Base-by-base conservation (phyloP, 2,797 vertebrate genomes). In the Cossypha heuglini region DNA sequence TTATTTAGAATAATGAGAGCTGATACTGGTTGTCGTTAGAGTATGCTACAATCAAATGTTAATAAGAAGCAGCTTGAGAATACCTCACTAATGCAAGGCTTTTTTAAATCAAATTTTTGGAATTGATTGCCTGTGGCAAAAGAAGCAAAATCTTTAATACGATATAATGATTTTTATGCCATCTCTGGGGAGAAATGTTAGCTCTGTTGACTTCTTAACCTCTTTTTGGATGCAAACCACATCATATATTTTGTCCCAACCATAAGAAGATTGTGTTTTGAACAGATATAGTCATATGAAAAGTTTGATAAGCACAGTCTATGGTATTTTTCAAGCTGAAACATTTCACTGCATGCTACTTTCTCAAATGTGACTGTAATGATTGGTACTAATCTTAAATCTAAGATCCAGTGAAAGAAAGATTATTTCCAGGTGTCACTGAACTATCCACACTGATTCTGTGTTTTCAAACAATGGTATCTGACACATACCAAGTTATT, bases 61-160 rank as follows among this genome's bases (percentile, higher is more conserved):
- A 93, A 95, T 66, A 88, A 96, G 93, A 93, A 95, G 73, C 82
- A 92, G 78, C 84, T 81, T 86, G 94, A 97, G 94, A 96, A 94
- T 90, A 91, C 63, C 74, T 62, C 74, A 86, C 72, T 92, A 94
- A 95, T 88, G 82, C 66, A 86, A 43, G 63, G 54, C 42, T 95
- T 92, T 97, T 97, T 97, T 97, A 71, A 96, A 97, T 97, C 93
- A 96, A 96, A 95, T 96, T 81, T 93, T 93, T 94, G 46, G 52
- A 94, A 97, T 91, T 74, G 87, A 96, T 96, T 95, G 77, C 92
- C 83, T 93, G 62, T 93, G 72, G 71, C 93, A 90, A 89, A 84
- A 85, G 72, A 81, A 94, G 90, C 71, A 88, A 75, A 93, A 90
- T 86, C 88, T 89, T 87, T 94, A 85, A 89, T 90, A 71, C 35